These are phyloP conservation scores for Serripes groenlandicus DNA, from an alignment of 2,888 invertebrate species.

Conservation along the genomic window DNA sequence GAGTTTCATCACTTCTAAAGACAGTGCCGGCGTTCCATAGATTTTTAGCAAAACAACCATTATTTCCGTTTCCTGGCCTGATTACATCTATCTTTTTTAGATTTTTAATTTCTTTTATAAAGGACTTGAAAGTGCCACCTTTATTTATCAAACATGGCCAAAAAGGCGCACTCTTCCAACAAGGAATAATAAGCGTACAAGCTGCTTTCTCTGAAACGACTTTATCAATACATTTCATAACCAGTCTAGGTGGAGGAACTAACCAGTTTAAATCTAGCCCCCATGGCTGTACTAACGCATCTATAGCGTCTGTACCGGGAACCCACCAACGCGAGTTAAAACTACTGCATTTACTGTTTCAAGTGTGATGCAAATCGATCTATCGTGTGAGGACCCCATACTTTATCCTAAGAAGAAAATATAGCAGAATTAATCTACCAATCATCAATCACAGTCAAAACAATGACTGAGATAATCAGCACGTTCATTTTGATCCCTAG, in stretches of 20 bases:
- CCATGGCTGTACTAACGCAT: constrained; percentile 27
- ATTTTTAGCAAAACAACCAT: constrained; percentile 1
- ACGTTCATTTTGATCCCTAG: neutral
- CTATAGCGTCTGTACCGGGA: constrained; percentile 21
- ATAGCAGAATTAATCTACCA: constrained; percentile 5
- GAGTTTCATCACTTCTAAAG: too few species aligned
- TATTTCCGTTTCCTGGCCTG: neutral
- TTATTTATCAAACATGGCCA: constrained; percentile 19
- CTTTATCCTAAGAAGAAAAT: neutral
- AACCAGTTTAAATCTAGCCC: constrained; percentile 22
- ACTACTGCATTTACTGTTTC: constrained; percentile 21
- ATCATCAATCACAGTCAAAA: constrained; percentile 27
- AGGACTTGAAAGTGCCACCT: neutral
- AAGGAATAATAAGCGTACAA: constrained; percentile 33
- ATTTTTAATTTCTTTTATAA: neutral
- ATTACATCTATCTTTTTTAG: neutral
- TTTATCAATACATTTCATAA: constrained; percentile 21
- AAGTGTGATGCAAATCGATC: constrained; percentile 33
- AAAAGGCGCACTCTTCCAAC: constrained; percentile 34
- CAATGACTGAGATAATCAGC: constrained; percentile 28
- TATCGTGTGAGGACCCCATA: constrained; percentile 35
- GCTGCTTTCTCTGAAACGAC: constrained; percentile 11
- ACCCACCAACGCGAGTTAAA: constrained; percentile 43
- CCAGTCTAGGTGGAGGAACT: constrained; percentile 39
- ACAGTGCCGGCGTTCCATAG: too few species aligned